A percentile compares a stretch with the other conserved stretches of the same genome.
Evolutionary conservation across 2,797 vertebrate species (phyloP).

Genomic region (Craterocephalus amniculus): DNA sequence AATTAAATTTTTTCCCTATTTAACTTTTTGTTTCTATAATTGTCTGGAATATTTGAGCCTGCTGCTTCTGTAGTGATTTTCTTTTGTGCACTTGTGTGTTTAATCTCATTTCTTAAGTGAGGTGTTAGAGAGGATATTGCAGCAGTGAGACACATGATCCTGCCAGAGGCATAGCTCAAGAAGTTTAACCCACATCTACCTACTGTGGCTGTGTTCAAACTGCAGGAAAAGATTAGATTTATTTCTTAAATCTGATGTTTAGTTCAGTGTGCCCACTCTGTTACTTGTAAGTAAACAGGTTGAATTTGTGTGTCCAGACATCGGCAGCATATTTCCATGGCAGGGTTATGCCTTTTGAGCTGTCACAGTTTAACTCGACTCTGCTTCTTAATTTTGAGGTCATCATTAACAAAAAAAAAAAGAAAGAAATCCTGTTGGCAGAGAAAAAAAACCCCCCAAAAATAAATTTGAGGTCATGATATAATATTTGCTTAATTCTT

Average conservation of each 20-base stretch:
- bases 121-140: slow-evolving; percentile 1
- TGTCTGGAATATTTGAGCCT: slow-evolving; percentile 2
- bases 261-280: not conserved
- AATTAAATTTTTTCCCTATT: not conserved
- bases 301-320: not conserved
- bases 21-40: not conserved
- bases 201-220: not conserved
- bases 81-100: not conserved
- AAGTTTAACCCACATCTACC: not conserved
- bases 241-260: not conserved
- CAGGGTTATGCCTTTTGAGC: too few relatives aligned
- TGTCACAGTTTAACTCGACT: too few relatives aligned
- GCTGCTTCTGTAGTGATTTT: not conserved
- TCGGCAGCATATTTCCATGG: too few relatives aligned
- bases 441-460: too few relatives aligned
- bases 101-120: slow-evolving; percentile 7
- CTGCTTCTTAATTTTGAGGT: too few relatives aligned
- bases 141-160: slow-evolving; percentile 2
- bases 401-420: too few relatives aligned
- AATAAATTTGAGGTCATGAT: too few relatives aligned
- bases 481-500: too few relatives aligned
- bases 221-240: not conserved
- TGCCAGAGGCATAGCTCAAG: slow-evolving; percentile 11
- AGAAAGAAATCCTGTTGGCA: too few relatives aligned
- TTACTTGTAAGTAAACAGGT: too few relatives aligned